Conservation (phyloP, 2,888 invertebrate genomes). For the Apamea crenata region DNA sequence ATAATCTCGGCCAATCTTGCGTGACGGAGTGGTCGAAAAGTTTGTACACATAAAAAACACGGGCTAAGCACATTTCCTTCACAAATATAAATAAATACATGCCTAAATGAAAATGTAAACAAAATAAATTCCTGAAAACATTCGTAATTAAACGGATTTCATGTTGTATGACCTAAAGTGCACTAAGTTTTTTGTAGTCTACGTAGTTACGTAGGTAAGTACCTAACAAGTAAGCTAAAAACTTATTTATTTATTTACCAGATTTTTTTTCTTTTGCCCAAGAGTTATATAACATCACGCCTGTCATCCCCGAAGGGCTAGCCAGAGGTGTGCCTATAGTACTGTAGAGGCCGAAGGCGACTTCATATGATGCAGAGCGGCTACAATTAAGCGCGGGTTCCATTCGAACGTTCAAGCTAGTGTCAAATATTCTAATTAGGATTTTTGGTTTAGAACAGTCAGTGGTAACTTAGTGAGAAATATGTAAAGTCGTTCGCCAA, state of each 20-base stretch:
- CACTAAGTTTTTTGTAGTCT: background rate
- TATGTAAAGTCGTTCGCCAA: too few relatives aligned
- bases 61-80: conserved; percentile 53
- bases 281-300: background rate
- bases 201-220: background rate
- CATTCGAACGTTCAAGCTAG: too few relatives aligned
- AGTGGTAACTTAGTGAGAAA: too few relatives aligned
- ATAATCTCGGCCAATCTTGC: conserved; percentile 66
- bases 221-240: background rate
- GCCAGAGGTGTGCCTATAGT: background rate
- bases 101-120: conserved; percentile 33
- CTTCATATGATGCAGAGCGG: too few relatives aligned
- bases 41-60: conserved; percentile 51
- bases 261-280: background rate
- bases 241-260: background rate
- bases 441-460: too few relatives aligned
- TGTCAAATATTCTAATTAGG: too few relatives aligned
- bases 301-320: background rate
- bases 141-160: background rate
- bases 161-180: background rate
- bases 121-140: conserved; percentile 26
- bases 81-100: conserved; percentile 55
- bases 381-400: too few relatives aligned
- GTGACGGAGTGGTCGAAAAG: conserved; percentile 59
- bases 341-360: too few relatives aligned